Evolutionary conservation across 2,888 invertebrate species (phyloP), one percentile per base, ranked within the genome.

Genomic region (Acronicta aceris): DNA sequence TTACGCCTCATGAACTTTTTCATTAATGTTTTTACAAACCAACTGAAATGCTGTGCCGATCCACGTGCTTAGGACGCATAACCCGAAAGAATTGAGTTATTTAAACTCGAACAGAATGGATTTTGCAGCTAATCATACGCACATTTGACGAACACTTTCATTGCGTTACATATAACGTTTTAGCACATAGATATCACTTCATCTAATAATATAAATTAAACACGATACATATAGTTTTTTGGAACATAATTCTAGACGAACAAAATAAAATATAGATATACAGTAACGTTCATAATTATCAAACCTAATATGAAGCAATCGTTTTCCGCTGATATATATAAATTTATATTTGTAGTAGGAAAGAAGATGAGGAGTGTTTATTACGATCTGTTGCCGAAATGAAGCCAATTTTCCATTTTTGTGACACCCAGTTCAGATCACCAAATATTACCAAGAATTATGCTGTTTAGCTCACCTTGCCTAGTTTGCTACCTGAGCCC

Each of bases 341-440:
- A 61, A 65, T 80, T 81, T 79, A 79, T 86, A 83, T 83, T 80
- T 75, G 70, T 84, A 84, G 76, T 76, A 80, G 73, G 69, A 79
- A 69, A 76, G 80, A 82, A 83, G 77, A 83, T 81, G 82, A 75
- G 77, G 82, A 83, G 74, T 86, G 79, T 83, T 80, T 81, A 92
- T 94, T 94, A 94, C 94, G 94, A 94, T 93, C 94, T 94, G 94
- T 93, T 93, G 90, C 94, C 93, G 91, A 93, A 94, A 94, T 93
- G 93, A 90, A 91, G 93, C 94, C 94, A 93, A 94, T 94, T 83
- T 67, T 68, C 63, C 60, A 78, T 83, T 88, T 88, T 86, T 81
- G 88, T 89, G 84, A 93, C 94, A 94, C 94, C 94, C 94, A 94
- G 94, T 87, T 94, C 94, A 94, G 89, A 94, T 93, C 94, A 94